Base-by-base conservation (phyloP, 2,888 invertebrate species). In the Epinotia nisella region DNA sequence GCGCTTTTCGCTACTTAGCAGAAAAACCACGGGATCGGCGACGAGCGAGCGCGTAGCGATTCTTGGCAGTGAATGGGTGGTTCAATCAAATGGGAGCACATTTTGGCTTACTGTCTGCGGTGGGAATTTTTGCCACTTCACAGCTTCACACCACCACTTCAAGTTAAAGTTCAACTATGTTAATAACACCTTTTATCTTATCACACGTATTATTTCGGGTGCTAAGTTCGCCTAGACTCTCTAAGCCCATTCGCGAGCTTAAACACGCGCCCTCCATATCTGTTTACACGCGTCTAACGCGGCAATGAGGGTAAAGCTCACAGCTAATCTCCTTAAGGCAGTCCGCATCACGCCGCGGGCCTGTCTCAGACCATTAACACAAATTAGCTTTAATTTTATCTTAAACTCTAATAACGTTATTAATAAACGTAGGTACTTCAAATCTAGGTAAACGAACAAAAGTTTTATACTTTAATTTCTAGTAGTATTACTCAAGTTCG, bases 281-380 rank as follows among this genome's bases (percentile, higher is more conserved):
- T 35, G 9, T 13, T 41, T 41, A n/a, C 49, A 49, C 49, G 49
- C 49, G 49, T 49, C 15, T 49, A 49, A 49, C 5, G 49, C 15
- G n/a, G 49, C 5, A 49, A 5, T 7, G 35, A 9, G n/a, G 5
- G 49, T 1, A 13, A 49, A n/a, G 5, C n/a, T 49, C 35, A n/a
- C n/a, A 5, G 49, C n/a, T 62, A 62, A 62, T 62, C 62, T 61
- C 61, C 45, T 29, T 29, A 11, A n/a, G 49, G 11, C 49, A 24
- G 24, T n/a, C n/a, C 49, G 29, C 61, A 15, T 45, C 61, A 61
- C 61, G 55, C 55, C 70, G 24, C 45, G 19, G 70, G 21, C 45
- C 10, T 29, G 41, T n/a, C 13, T 17, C 9, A 59, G 59, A 71
- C 70, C 39, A 65, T 65, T 51, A 65, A 51, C 51, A 19, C 13